phyloP scores from a whole-genome alignment of 2,888 invertebrate species.

The Idaea biselata region DNA sequence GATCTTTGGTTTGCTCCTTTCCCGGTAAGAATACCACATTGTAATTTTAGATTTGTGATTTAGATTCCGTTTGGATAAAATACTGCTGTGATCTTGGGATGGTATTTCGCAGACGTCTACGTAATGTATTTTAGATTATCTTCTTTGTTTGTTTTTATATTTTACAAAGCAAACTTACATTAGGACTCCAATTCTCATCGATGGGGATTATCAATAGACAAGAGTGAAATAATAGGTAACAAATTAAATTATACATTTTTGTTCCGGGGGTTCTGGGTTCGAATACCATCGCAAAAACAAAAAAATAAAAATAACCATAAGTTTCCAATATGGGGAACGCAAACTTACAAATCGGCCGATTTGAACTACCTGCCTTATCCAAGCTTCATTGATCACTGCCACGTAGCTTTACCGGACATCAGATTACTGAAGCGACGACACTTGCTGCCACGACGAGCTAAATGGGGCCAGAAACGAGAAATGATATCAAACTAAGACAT shows the following conservation, averaged over 20 bases:
- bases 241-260: too few species aligned
- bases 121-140: neutral
- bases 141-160: neutral
- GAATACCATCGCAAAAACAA: too few species aligned
- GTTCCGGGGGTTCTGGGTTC: too few species aligned
- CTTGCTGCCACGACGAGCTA: conserved; percentile 23
- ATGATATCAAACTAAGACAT: neutral
- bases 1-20: neutral
- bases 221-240: too few species aligned
- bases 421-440: conserved; percentile 32
- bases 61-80: neutral
- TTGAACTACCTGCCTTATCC: conserved; percentile 11
- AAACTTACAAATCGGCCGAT: too few species aligned
- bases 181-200: too few species aligned
- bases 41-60: conserved; percentile 1
- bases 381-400: neutral
- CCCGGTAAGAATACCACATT: neutral
- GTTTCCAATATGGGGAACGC: too few species aligned
- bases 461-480: neutral
- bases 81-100: neutral
- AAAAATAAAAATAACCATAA: too few species aligned
- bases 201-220: too few species aligned
- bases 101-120: neutral
- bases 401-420: conserved; percentile 27
- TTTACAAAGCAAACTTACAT: too few species aligned